phyloP scores from a whole-genome alignment of 2,888 invertebrate species.

The Linyphia triangularis region DNA sequence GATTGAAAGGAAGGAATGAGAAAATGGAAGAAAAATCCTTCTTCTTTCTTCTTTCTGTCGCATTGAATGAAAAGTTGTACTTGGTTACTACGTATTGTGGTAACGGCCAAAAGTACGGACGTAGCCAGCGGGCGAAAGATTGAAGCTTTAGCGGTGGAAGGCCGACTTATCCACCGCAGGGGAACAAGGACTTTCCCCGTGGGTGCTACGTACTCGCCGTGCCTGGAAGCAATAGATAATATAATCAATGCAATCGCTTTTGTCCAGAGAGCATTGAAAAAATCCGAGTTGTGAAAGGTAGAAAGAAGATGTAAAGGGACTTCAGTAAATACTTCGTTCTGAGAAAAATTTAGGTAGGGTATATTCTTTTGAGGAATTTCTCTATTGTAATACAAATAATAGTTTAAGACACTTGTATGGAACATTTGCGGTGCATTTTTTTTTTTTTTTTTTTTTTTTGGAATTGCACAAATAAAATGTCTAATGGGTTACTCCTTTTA shows the following conservation, averaged over 20 bases:
- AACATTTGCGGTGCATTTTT: background rate
- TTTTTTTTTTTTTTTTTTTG: background rate
- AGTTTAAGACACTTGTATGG: background rate
- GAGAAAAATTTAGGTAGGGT: constrained; percentile 24
- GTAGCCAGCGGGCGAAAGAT: constrained; percentile 42
- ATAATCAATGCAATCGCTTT: constrained; percentile 72
- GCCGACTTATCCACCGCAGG: constrained; percentile 57
- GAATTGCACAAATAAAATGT: background rate
- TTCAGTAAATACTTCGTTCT: constrained; percentile 26
- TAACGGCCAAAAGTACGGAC: constrained; percentile 46
- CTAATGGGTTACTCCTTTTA: too few species aligned
- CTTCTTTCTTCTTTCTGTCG: constrained; percentile 52
- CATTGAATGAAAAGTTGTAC: constrained; percentile 61
- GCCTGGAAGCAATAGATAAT: constrained; percentile 62
- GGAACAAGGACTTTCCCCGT: constrained; percentile 51
- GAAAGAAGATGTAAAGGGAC: constrained; percentile 46
- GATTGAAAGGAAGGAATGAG: background rate
- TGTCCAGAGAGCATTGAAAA: constrained; percentile 48
- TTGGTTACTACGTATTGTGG: constrained; percentile 32
- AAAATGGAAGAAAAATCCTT: constrained; percentile 9
- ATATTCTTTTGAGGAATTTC: constrained; percentile 2
- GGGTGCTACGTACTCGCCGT: constrained; percentile 11
- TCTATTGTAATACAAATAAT: too few species aligned
- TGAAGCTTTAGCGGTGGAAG: constrained; percentile 39
- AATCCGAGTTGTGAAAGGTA: constrained; percentile 30